phyloP scores from a whole-genome alignment of 2,888 invertebrate species.

The Heliconius erato region DNA sequence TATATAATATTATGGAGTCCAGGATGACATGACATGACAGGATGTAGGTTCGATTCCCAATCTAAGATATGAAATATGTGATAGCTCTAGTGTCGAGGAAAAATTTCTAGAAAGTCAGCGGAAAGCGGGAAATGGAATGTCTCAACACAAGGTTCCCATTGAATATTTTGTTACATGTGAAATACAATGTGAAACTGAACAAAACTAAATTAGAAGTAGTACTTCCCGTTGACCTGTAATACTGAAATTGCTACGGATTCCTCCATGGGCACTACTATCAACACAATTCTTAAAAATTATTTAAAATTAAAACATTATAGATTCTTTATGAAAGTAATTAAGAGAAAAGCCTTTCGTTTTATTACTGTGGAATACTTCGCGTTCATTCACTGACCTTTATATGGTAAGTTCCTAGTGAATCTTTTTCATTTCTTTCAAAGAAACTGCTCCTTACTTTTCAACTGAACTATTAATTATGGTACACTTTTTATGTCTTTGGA shows the following conservation, averaged over 20 bases:
- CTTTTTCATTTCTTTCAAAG: conserved; percentile 27
- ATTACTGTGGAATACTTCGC: conserved; percentile 13
- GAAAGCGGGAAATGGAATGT: neutral
- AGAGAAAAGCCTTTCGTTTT: conserved; percentile 21
- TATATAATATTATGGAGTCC: too few species aligned
- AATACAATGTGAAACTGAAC: neutral
- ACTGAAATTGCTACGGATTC: too few species aligned
- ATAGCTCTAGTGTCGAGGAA: too few species aligned
- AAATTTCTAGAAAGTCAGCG: neutral
- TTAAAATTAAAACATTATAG: conserved; percentile 16
- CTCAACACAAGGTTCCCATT: neutral
- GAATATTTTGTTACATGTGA: neutral
- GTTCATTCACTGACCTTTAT: conserved; percentile 17
- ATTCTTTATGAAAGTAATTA: conserved; percentile 23
- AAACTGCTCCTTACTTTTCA: conserved; percentile 12
- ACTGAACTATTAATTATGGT: conserved; percentile 25
- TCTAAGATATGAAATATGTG: too few species aligned
- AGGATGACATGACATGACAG: too few species aligned
- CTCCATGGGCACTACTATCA: neutral
- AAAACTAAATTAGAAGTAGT: too few species aligned
- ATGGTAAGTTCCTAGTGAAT: conserved; percentile 23
- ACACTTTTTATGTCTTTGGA: conserved; percentile 17
- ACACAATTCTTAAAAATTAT: neutral
- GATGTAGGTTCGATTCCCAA: too few species aligned
- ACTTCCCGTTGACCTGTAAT: too few species aligned